Evolutionary conservation across 2,888 invertebrate genomes (phyloP).

Genomic region (Caradrina kadenii): DNA sequence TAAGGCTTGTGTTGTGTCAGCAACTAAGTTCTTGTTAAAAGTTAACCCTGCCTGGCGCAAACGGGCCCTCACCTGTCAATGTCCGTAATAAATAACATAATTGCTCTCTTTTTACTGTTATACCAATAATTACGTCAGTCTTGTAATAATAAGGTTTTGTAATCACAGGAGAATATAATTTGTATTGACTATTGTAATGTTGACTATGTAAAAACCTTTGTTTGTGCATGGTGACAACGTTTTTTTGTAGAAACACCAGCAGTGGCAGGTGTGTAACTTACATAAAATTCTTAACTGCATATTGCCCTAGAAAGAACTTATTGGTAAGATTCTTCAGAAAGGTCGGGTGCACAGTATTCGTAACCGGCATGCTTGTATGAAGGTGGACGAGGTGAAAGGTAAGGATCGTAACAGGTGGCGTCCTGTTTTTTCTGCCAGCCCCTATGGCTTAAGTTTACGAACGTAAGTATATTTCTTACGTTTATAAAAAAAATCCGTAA

Average conservation of each 20-base stretch:
- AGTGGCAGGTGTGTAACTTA: neutral
- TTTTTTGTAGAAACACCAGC: neutral
- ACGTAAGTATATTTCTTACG: no score
- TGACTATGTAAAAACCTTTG: slow-evolving; percentile 29
- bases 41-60: neutral
- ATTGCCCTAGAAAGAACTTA: no score
- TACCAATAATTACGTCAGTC: slow-evolving; percentile 32
- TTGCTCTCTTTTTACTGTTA: slow-evolving; percentile 33
- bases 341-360: no score
- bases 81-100: slow-evolving; percentile 16
- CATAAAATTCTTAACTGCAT: no score
- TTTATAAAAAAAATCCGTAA: no score
- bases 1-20: no score
- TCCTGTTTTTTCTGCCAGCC: no score
- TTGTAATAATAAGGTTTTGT: slow-evolving; percentile 38
- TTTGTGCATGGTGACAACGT: neutral
- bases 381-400: no score
- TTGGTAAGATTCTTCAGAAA: no score
- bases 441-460: no score
- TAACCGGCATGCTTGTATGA: no score
- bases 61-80: neutral
- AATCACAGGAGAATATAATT: slow-evolving; percentile 37
- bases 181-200: slow-evolving; percentile 53
- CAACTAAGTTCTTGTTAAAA: neutral
- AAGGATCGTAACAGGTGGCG: no score